These are phyloP conservation scores for Xenopus laevis DNA, from an alignment of 2,113 vertebrate species.

Conservation along the genomic window DNA sequence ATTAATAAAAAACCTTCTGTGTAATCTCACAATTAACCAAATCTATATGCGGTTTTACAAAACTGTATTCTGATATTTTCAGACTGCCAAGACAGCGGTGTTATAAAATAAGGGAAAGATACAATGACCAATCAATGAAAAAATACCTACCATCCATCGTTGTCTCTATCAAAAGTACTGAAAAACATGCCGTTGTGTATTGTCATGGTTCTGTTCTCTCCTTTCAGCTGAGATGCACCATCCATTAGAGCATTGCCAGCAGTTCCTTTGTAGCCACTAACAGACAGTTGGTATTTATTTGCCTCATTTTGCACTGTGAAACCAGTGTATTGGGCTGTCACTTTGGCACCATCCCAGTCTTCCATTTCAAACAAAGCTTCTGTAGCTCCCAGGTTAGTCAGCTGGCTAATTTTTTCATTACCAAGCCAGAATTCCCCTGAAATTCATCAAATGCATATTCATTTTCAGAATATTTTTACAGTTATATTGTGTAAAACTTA, in stretches of 20 bases:
- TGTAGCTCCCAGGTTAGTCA: slow-evolving; percentile 80
- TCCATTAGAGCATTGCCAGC: slow-evolving; percentile 85
- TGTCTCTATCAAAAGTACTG: slow-evolving; percentile 94
- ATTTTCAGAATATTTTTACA: too few species aligned
- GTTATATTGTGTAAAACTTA: too few species aligned
- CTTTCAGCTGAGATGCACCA: slow-evolving; percentile 75
- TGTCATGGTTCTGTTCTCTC: slow-evolving; percentile 93
- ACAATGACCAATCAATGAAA: too few species aligned
- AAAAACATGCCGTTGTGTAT: slow-evolving; percentile 96
- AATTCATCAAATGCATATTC: neutral
- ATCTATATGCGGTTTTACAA: too few species aligned
- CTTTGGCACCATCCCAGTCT: slow-evolving; percentile 80
- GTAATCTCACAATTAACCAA: too few species aligned
- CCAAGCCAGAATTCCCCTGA: slow-evolving; percentile 96
- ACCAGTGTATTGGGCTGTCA: slow-evolving; percentile 73
- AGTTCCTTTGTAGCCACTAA: slow-evolving; percentile 78
- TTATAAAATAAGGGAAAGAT: too few species aligned
- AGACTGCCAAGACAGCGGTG: too few species aligned
- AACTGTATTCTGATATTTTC: too few species aligned
- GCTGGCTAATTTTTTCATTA: slow-evolving; percentile 84
- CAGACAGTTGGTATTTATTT: slow-evolving; percentile 77
- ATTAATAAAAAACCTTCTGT: too few species aligned
- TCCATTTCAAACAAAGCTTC: slow-evolving; percentile 89
- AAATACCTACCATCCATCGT: slow-evolving; percentile 85
- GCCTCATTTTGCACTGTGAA: slow-evolving; percentile 83